Conservation (phyloP, 1,140 invertebrate species). For the Meloidogyne chitwoodi region DNA sequence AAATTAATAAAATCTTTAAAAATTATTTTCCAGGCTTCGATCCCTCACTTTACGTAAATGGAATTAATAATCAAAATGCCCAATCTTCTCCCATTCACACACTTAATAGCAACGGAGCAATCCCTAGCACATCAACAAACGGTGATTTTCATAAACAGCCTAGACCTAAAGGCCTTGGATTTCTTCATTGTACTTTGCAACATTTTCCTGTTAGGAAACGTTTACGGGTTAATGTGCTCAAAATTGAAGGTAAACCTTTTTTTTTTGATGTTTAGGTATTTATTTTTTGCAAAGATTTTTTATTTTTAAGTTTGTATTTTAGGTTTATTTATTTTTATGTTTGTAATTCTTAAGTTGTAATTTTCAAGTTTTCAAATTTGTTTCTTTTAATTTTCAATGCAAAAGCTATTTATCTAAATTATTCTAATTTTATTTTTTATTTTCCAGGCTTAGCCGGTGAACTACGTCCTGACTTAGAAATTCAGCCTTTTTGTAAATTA, state of each 20-base stretch:
- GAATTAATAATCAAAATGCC: neutral
- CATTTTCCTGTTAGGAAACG: slow-evolving; percentile 60
- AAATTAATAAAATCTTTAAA: too few relatives aligned
- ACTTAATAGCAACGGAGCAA: neutral
- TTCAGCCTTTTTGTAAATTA: slow-evolving; percentile 58
- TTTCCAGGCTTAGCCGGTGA: slow-evolving; percentile 56
- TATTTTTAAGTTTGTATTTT: slow-evolving; percentile 19
- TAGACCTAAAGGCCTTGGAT: slow-evolving; percentile 52
- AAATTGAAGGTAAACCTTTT: slow-evolving; percentile 50
- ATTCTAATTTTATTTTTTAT: neutral
- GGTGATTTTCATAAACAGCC: slow-evolving; percentile 32
- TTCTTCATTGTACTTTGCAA: slow-evolving; percentile 55
- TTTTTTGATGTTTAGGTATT: too few relatives aligned
- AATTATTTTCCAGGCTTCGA: slow-evolving; percentile 43
- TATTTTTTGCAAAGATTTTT: too few relatives aligned
- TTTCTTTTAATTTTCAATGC: too few relatives aligned
- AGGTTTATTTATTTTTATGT: neutral
- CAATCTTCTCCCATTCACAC: neutral
- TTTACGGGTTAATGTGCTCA: slow-evolving; percentile 50
- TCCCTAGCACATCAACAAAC: slow-evolving; percentile 33
- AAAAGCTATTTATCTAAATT: slow-evolving; percentile 4
- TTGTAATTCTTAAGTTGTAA: too few relatives aligned
- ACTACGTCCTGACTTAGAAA: slow-evolving; percentile 56
- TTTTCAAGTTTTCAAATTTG: too few relatives aligned
- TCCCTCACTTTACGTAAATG: slow-evolving; percentile 43